Evolutionary conservation across 2,113 vertebrate species (phyloP), one percentile per base, ranked within the genome.

Genomic region (Perca fluviatilis): DNA sequence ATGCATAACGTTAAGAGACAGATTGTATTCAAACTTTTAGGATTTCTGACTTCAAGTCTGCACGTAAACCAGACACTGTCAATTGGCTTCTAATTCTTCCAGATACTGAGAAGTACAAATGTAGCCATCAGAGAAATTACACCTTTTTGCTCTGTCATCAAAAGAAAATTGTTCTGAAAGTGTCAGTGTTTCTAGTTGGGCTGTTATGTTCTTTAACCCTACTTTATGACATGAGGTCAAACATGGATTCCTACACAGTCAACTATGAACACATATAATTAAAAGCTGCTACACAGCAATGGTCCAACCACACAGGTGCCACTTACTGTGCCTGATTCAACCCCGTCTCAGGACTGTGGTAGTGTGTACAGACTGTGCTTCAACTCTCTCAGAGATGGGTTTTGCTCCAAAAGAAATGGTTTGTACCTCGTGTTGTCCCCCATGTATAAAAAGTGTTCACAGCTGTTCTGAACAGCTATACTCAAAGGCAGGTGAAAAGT

Each of bases 41-140:
- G 53, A 71, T 71, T 71, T 56, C 53, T 43, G 14, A 18, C 33
- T 56, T 66, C n/a, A 21, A 43, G 62, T 62, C 16, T 77, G 15
- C 51, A 10, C n/a, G 1, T 5, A 18, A 46, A 36, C n/a, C 3
- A 33, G 30, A 68, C 13, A 70, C 21, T n/a, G 6, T 53, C 19
- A 33, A 49, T 46, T 36, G 71, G 33, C 67, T 49, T 53, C n/a
- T 68, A n/a, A 19, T 53, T 62, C 53, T 43, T 73, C 33, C 16
- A 43, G 10, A 25, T 64, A 40, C 47, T 36, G n/a, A 67, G 40
- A 61, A 61, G 51, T 15, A 12, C 19, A 53, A 21, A 49, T 30
- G 2, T 49, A 33, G 36, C 46, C 49, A 21, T 61, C 16, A 23
- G 16, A 46, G 4, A 56, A 11, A 56, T 57, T 12, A 43, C 30